Conservation (phyloP, 2,888 invertebrate genomes). For the Tenthredo notha region DNA sequence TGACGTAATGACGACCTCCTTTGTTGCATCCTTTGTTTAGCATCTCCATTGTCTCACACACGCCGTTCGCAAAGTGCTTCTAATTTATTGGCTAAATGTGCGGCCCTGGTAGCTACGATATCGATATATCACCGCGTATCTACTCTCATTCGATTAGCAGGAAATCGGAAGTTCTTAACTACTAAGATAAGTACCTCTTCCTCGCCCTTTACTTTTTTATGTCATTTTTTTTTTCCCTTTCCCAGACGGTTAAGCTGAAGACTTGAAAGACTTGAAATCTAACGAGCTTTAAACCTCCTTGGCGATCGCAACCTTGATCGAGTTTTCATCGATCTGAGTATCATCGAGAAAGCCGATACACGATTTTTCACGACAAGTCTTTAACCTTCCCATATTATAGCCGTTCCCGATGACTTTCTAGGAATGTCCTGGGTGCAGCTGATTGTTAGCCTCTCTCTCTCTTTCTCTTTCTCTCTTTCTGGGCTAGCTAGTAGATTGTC, state of each 20-base stretch:
- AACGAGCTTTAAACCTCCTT: neutral
- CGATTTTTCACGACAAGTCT: neutral
- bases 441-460: neutral
- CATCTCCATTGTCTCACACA: constrained; percentile 43
- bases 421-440: neutral
- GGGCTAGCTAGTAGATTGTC: neutral
- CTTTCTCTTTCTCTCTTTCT: neutral
- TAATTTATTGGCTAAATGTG: constrained; percentile 51
- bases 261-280: neutral
- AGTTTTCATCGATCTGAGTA: neutral
- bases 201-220: neutral
- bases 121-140: constrained; percentile 40
- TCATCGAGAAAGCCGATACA: neutral
- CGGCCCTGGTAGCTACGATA: constrained; percentile 24
- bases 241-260: neutral
- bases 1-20: constrained; percentile 49
- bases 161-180: constrained; percentile 13
- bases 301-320: constrained; percentile 7
- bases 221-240: neutral
- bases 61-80: constrained; percentile 31
- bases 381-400: neutral
- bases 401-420: neutral
- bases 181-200: neutral
- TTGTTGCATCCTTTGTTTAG: constrained; percentile 51
- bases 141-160: neutral